Evolutionary conservation across 2,797 vertebrate species (phyloP).

Genomic region (Phaenicophaeus curvirostris): DNA sequence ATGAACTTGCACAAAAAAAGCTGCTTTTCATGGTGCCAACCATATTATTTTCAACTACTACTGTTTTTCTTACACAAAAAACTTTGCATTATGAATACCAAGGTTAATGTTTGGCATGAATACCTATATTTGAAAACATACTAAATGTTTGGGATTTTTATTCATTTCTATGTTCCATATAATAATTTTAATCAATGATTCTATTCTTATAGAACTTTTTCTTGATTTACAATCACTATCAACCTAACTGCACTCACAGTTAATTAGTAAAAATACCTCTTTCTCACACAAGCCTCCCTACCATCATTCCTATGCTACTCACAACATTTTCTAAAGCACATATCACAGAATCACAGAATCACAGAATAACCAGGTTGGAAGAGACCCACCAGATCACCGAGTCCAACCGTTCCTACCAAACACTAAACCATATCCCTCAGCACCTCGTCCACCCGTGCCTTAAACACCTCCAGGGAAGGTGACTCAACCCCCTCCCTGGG

Average conservation of each 20-base stretch:
- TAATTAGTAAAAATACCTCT: not conserved
- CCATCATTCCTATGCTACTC: not conserved
- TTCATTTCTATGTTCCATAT: not conserved
- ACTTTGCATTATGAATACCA: not conserved
- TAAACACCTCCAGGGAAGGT: too few relatives aligned
- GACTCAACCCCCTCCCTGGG: too few relatives aligned
- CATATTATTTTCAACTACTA: not conserved
- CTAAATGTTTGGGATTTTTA: not conserved
- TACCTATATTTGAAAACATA: not conserved
- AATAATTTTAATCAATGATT: not conserved
- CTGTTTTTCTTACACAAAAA: not conserved
- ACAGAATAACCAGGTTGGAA: too few relatives aligned
- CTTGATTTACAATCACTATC: not conserved
- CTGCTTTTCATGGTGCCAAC: not conserved
- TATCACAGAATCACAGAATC: too few relatives aligned
- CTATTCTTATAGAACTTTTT: not conserved
- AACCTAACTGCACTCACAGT: not conserved
- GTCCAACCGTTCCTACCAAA: too few relatives aligned
- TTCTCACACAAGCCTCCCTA: not conserved
- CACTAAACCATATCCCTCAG: too few relatives aligned
- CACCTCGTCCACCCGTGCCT: too few relatives aligned
- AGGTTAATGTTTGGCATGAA: not conserved
- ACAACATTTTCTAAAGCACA: not conserved
- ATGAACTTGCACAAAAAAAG: not conserved
- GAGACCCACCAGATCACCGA: too few relatives aligned